Base-by-base conservation (phyloP, 2,797 vertebrate genomes). In the Iguana delicatissima region DNA sequence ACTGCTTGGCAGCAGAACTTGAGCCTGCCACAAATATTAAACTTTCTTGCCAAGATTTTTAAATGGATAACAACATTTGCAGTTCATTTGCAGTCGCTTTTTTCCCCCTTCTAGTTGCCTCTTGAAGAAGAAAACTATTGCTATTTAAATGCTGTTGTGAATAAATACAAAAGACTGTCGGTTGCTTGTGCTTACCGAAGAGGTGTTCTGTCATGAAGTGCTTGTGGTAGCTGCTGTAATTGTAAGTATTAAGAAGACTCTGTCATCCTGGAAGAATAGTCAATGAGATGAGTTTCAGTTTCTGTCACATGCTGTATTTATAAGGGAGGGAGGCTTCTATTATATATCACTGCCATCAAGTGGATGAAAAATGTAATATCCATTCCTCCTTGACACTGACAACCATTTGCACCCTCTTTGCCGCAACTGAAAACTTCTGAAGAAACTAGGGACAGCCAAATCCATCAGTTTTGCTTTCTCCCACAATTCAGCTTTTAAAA, bases 321-420 rank as follows among this genome's bases (percentile, higher is more conserved):
- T 82, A 24, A 77, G 1, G 67, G 1, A 42, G 62, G 18, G 4
- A 81, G 32, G 38, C 10, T 93, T 92, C 91, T 79, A 89, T 76
- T 92, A 89, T 82, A 88, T 95, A 87, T 93, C 67, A 93, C 77
- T 94, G 95, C 95, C 91, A 93, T 38, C 86, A 90, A 89, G 89
- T 91, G 81, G 90, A 87, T 89, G 84, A 89, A 87, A 81, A 57
- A 3, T 86, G 18, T 91, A 92, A 93, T 26, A 92, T 62, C 16
- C 13, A n/a, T 91, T 79, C 64, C 86, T 88, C 74, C 81, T 79
- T 59, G 52, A 84, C 42, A 90, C n/a, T 80, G 42, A 52, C 50
- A 83, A 64, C 69, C 72, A 69, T 83, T 89, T 89, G 88, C 69
- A 74, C 80, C 84, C 69, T 82, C 67, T 22, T 46, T 42, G 82